Base-by-base conservation (phyloP, 2,113 vertebrate species). In the Anser cygnoides region DNA sequence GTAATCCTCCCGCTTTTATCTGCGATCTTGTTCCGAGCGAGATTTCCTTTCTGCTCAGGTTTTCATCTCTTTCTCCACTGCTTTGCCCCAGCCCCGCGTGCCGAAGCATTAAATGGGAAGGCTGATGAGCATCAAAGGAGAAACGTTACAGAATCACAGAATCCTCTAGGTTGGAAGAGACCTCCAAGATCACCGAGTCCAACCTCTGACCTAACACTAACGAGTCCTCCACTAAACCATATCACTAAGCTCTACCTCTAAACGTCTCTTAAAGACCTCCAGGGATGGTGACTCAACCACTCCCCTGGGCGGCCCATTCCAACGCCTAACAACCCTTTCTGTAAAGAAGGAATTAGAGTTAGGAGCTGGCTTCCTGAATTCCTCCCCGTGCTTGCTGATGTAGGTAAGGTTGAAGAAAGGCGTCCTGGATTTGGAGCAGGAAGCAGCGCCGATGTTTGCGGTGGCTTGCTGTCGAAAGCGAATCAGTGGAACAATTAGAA, bases 401-500 rank as follows among this genome's bases (percentile, higher is more conserved):
- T 66, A 82, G 85, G 80, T 78, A 86, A 92, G 82, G 73, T 82
- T 80, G 74, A 77, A 84, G 79, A 72, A 72, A 55, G 0, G 0
- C 1, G 0, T 61, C 77, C n/a, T 59, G 79, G 16, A 22, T 92
- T 77, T 73, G 82, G 83, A 93, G 77, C 46, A 86, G 90, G 86
- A 96, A 93, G 68, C 5, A 0, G 68, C 5, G 0, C 23, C 3
- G 18, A 6, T 43, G 46, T 77, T 92, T 79, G 59, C 1, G 4
- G 66, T 87, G 61, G 20, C 70, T 91, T 87, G 58, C 84, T 87
- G 62, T 72, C 72, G 37, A 80, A 92, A 77, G 65, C 15, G 37
- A 89, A 95, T 87, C 73, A 57, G 22, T 74, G 81, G 57, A 95
- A 91, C 94, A 93, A 76, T 89, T 66, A 92, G 71, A 77, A 54